phyloP scores from a whole-genome alignment of 2,797 vertebrate genomes.

The Semaprochilodus insignis region DNA sequence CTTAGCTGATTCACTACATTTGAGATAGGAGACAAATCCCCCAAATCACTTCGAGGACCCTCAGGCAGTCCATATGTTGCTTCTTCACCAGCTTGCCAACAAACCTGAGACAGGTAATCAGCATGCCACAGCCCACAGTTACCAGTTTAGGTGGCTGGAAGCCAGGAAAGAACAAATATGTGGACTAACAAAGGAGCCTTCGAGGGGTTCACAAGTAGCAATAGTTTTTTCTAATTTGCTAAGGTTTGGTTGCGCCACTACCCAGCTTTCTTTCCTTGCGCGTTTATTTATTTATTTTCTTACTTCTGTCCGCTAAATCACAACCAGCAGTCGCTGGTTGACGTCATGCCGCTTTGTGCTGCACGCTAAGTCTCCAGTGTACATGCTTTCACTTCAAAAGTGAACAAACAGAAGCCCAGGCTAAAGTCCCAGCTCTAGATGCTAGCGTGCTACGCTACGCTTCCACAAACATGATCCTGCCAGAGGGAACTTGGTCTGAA shows the following conservation, averaged over 20 bases:
- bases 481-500: slow-evolving; percentile 70
- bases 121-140: slow-evolving; percentile 16
- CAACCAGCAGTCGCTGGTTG: slow-evolving; percentile 18
- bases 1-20: not conserved
- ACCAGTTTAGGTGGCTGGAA: slow-evolving; percentile 2
- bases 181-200: slow-evolving; percentile 15
- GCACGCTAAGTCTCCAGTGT: slow-evolving; percentile 19
- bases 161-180: slow-evolving; percentile 2
- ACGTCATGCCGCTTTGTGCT: slow-evolving; percentile 8
- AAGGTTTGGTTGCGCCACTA: slow-evolving; percentile 20
- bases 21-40: not conserved
- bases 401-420: slow-evolving; percentile 21
- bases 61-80: not conserved
- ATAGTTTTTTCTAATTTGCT: slow-evolving; percentile 2
- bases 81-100: not conserved
- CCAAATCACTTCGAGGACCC: not conserved
- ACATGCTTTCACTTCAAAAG: slow-evolving; percentile 37
- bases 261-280: slow-evolving; percentile 22
- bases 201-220: not conserved
- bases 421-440: slow-evolving; percentile 32
- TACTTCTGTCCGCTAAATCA: slow-evolving; percentile 6
- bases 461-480: slow-evolving; percentile 55
- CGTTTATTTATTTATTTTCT: slow-evolving; percentile 18
- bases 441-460: slow-evolving; percentile 34
- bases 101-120: slow-evolving; percentile 14